These are phyloP conservation scores for Paragorgia papillata DNA, from an alignment of 92 coral and sea anemone species.

Conservation along the genomic window DNA sequence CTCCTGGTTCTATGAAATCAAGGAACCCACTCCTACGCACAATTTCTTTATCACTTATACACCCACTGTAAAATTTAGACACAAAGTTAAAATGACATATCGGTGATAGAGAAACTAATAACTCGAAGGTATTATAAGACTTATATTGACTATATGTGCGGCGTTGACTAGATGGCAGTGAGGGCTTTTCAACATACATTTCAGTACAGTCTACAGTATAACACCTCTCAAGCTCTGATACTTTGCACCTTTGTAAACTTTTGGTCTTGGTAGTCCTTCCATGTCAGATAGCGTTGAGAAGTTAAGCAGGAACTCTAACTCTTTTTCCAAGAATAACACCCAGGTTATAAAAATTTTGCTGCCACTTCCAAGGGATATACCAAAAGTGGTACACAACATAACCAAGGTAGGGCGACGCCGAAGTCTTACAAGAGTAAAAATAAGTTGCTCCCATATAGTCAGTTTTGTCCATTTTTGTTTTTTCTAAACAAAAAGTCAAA, in stretches of 20 bases:
- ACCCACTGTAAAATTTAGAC: constrained; percentile 65
- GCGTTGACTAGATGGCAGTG: constrained; percentile 70
- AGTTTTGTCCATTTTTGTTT: neutral
- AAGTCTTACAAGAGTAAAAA: constrained; percentile 30
- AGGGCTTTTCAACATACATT: constrained; percentile 71
- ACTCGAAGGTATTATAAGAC: constrained; percentile 68
- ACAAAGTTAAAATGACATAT: constrained; percentile 72
- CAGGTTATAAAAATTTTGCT: constrained; percentile 62
- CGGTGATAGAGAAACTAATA: constrained; percentile 70
- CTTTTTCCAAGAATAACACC: constrained; percentile 71
- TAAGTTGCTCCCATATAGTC: constrained; percentile 38
- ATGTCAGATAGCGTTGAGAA: constrained; percentile 63
- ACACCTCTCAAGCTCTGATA: constrained; percentile 65
- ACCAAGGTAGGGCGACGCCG: constrained; percentile 15
- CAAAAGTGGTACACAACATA: constrained; percentile 9
- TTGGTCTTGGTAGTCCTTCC: constrained; percentile 52
- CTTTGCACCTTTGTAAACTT: constrained; percentile 55
- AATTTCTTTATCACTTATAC: constrained; percentile 80
- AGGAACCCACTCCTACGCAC: constrained; percentile 65
- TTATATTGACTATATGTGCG: constrained; percentile 74
- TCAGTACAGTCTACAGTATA: constrained; percentile 77
- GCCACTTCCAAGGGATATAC: constrained; percentile 50
- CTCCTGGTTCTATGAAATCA: constrained; percentile 57
- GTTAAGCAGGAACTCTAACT: constrained; percentile 62
- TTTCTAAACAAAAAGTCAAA: constrained; percentile 1